phyloP scores from a whole-genome alignment of 2,888 invertebrate genomes.

The Syrphus vitripennis region DNA sequence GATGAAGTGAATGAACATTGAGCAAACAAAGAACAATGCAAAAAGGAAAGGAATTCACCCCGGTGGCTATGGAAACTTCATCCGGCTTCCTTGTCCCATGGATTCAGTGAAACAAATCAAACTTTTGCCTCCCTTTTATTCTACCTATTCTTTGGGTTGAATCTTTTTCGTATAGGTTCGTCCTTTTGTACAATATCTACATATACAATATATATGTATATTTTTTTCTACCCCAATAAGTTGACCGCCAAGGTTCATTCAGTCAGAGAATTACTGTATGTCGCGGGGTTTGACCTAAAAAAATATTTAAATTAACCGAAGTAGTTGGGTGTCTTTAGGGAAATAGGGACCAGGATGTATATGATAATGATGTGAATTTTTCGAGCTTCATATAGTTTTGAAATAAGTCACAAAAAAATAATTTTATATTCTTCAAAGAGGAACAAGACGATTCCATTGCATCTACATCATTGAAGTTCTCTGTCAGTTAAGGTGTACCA shows the following conservation, averaged over 20 bases:
- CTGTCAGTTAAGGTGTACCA: too few relatives aligned
- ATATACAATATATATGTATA: too few relatives aligned
- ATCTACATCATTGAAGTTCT: too few relatives aligned
- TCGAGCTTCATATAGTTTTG: background rate
- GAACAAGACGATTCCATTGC: too few relatives aligned
- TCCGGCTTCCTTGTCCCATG: slow-evolving; percentile 43
- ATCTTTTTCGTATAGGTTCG: background rate
- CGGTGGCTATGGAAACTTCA: slow-evolving; percentile 48
- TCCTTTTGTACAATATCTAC: too few relatives aligned
- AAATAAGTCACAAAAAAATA: too few relatives aligned
- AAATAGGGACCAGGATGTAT: background rate
- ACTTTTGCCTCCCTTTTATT: slow-evolving; percentile 14
- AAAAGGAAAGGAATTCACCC: slow-evolving; percentile 37
- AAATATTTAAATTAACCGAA: slow-evolving; percentile 49
- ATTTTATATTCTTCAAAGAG: too few relatives aligned
- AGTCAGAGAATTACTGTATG: slow-evolving; percentile 51
- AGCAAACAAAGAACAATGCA: slow-evolving; percentile 16
- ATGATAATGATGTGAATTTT: slow-evolving; percentile 18
- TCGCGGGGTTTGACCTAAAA: slow-evolving; percentile 60
- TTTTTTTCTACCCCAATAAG: background rate
- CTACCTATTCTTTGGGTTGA: background rate
- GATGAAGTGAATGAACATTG: slow-evolving; percentile 61
- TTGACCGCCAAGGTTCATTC: slow-evolving; percentile 43
- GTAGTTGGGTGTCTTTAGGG: background rate
- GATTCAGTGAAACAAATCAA: slow-evolving; percentile 53